Evolutionary conservation across 2,797 vertebrate genomes (phyloP), one percentile per base, ranked within the genome.

Genomic region (Fratercula arctica): DNA sequence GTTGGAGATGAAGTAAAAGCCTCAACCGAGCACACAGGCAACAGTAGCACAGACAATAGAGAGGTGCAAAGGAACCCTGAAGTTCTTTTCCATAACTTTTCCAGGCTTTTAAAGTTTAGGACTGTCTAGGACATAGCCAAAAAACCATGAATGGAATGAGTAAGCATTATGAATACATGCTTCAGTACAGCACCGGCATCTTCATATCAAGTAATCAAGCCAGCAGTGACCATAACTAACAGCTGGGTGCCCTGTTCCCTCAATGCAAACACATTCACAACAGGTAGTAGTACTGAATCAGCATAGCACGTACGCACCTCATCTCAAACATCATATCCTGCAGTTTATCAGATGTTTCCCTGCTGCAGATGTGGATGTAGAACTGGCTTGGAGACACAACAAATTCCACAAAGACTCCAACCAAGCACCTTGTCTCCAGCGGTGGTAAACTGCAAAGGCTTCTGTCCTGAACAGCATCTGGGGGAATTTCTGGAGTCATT

Each of bases 241-340:
- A 63, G 51, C 20, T 76, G 60, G 21, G 20, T 57, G 63, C 17
- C 41, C n/a, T 5, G 8, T 6, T 89, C 70, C 60, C 85, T 50
- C 54, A 66, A 50, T 17, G 8, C 78, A 66, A 14, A 35, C 79
- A 78, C 46, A 45, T 11, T 14, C 5, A 9, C 12, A n/a, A 9
- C 0, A 0, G 9, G 15, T 3, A 66, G 50, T 3, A 77, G 57
- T 16, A 25, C 35, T 33, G n/a, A 78, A 41, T 9, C 48, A 26
- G 45, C 26, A 33, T 0, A 68, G n/a, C 25, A 9, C 6, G 56
- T 39, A 75, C 93, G 10, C 93, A 99, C 99, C 99, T 99, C 99
- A 99, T 99, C 93, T 99, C 98, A 84, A 99, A 92, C 98, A 99
- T 99, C 98, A 99, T 98, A 92, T 99, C 97, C 96, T 99, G 98